Conservation (phyloP, 1,140 invertebrate species). For the Aphis gossypii region DNA sequence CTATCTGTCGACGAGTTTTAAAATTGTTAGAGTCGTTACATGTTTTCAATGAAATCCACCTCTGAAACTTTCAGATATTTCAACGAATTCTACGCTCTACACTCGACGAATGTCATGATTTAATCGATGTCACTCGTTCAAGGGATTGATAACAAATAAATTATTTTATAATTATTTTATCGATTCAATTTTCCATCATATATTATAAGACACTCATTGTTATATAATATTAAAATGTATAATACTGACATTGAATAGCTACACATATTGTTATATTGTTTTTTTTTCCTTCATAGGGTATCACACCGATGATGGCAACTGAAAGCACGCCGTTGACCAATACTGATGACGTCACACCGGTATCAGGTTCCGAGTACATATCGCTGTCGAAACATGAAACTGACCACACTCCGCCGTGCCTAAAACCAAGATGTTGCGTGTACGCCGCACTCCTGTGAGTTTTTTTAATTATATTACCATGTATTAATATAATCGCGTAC, state of each 20-base stretch:
- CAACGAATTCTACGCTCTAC: no score
- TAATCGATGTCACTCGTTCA: no score
- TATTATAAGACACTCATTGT: no score
- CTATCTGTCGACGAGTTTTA: no score
- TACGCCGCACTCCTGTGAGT: slow-evolving; percentile 37
- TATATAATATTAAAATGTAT: no score
- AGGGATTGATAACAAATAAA: no score
- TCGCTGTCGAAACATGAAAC: slow-evolving; percentile 41
- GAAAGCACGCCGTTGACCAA: slow-evolving; percentile 33
- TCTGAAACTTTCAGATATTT: no score
- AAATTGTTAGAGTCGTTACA: no score
- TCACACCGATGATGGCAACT: slow-evolving; percentile 7
- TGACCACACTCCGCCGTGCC: background rate
- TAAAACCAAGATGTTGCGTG: slow-evolving; percentile 27
- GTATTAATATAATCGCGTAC: background rate
- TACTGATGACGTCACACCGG: background rate
- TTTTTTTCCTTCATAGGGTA: background rate
- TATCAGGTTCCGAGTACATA: slow-evolving; percentile 34
- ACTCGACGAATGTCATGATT: no score
- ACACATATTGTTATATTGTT: background rate
- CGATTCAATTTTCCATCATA: no score
- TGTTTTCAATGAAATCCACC: no score
- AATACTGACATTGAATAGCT: background rate
- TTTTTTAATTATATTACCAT: background rate
- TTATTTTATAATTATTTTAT: no score